Evolutionary conservation across 1,140 invertebrate genomes (phyloP).

Genomic region (Bombus pyrosoma): DNA sequence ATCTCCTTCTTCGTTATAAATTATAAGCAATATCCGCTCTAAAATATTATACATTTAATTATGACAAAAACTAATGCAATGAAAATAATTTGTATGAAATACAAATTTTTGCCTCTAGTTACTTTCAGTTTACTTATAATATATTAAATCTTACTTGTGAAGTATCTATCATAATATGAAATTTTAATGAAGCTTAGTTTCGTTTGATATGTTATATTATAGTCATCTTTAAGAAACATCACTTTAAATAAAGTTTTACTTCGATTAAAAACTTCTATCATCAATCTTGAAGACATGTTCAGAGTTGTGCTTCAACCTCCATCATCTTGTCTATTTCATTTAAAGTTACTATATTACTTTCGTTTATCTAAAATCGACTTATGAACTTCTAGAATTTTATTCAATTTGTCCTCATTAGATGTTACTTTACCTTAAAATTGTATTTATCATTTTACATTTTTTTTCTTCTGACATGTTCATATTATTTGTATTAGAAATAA

Average conservation of each 20-base stretch:
- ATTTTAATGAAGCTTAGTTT: background rate
- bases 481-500: background rate
- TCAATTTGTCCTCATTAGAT: background rate
- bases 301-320: background rate
- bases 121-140: background rate
- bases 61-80: background rate
- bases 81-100: background rate
- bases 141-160: background rate
- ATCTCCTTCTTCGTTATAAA: background rate
- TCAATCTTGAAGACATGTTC: background rate
- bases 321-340: background rate
- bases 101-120: background rate
- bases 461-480: background rate
- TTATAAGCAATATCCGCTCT: background rate
- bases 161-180: background rate
- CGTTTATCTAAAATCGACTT: background rate
- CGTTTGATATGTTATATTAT: background rate
- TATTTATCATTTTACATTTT: background rate
- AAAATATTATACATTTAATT: background rate
- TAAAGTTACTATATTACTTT: background rate
- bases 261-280: background rate
- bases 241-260: background rate
- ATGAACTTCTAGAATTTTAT: background rate
- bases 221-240: background rate
- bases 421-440: background rate